Evolutionary conservation across 1,140 invertebrate genomes (phyloP).

Genomic region (Drosophila punjabiensis): DNA sequence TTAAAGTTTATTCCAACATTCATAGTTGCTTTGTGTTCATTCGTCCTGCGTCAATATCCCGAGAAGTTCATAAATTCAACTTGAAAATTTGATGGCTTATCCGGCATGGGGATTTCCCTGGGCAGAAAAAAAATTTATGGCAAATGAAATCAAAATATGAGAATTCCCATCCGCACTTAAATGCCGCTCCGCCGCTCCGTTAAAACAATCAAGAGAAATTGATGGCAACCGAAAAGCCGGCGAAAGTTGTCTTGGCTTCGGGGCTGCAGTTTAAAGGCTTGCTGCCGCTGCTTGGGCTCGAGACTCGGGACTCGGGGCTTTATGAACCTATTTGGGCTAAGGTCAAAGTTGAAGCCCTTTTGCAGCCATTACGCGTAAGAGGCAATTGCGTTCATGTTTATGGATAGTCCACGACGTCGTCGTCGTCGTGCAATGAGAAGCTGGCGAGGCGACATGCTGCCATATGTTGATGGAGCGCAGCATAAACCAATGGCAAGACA

Average conservation of each 20-base stretch:
- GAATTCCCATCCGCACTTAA: conserved; percentile 37
- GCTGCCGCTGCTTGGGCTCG: conserved; percentile 13
- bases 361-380: conserved; percentile 50
- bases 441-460: conserved; percentile 52
- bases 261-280: conserved; percentile 53
- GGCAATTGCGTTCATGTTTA: conserved; percentile 52
- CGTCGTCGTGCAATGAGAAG: conserved; percentile 48
- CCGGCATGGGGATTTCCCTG: neutral
- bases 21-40: neutral
- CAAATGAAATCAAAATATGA: conserved; percentile 48
- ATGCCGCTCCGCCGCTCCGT: neutral
- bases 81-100: conserved; percentile 10
- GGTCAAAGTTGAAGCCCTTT: conserved; percentile 79
- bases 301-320: conserved; percentile 26
- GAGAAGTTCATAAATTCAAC: neutral
- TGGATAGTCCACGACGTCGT: conserved; percentile 31
- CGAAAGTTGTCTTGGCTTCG: conserved; percentile 21
- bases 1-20: neutral
- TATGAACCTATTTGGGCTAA: conserved; percentile 68
- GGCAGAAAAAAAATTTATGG: conserved; percentile 27
- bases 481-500: conserved; percentile 74
- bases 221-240: conserved; percentile 24
- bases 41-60: neutral
- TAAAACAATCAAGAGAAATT: conserved; percentile 43
- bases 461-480: conserved; percentile 71